phyloP scores from a whole-genome alignment of 37 sponge, comb jelly and placozoan genomes.

The Theonella swinhoei region DNA sequence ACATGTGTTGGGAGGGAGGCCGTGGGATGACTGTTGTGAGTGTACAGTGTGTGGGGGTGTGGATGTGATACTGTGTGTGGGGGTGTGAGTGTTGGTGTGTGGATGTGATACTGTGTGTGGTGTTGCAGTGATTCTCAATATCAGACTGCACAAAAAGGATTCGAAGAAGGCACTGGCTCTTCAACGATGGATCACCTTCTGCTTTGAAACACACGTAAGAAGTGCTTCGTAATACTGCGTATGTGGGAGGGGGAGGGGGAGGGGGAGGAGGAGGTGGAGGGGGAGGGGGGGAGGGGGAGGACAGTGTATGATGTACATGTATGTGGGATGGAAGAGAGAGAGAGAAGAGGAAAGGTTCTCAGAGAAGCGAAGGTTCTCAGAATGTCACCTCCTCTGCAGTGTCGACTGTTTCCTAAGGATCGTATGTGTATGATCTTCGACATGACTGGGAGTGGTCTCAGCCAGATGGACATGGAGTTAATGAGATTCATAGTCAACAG shows the following conservation, averaged over 20 bases:
- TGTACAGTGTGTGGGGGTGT: not conserved
- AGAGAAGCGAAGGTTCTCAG: too few species aligned
- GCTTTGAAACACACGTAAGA: constrained; percentile 77
- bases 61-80: too few species aligned
- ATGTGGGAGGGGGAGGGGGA: too few species aligned
- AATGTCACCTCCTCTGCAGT: too few species aligned
- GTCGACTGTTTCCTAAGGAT: constrained; percentile 44
- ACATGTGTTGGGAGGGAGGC: not conserved
- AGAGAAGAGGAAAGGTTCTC: too few species aligned
- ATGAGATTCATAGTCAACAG: constrained; percentile 72
- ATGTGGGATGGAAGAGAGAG: too few species aligned
- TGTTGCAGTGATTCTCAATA: constrained; percentile 65
- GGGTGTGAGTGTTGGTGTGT: too few species aligned
- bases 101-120: not conserved
- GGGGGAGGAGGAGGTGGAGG: too few species aligned
- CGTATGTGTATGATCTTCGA: constrained; percentile 80
- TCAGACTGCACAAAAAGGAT: constrained; percentile 66
- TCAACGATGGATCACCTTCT: constrained; percentile 70
- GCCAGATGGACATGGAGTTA: constrained; percentile 84
- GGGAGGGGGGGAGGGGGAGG: too few species aligned
- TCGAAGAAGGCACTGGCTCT: constrained; percentile 34
- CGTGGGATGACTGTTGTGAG: not conserved
- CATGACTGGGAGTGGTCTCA: constrained; percentile 71
- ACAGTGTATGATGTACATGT: too few species aligned
- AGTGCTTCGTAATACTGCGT: too few species aligned